These are phyloP conservation scores for Chloroceryle inda DNA, from an alignment of 2,797 vertebrate species.

Conservation along the genomic window DNA sequence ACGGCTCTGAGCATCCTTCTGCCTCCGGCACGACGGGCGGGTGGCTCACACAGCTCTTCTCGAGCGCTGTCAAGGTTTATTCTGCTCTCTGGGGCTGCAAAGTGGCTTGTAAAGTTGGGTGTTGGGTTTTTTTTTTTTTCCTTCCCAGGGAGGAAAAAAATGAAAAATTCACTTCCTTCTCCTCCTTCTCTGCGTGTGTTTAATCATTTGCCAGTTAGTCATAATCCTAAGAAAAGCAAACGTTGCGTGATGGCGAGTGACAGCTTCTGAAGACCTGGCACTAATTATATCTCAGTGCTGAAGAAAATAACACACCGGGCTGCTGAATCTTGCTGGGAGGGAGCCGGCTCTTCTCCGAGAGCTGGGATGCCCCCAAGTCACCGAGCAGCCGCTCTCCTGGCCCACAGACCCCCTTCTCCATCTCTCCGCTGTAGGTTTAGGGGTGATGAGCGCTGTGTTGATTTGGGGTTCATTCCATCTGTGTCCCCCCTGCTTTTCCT, in stretches of 20 bases:
- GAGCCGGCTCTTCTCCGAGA: neutral
- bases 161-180: neutral
- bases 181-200: neutral
- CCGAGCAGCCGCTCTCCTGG: neutral
- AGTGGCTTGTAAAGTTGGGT: neutral
- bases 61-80: accelerated
- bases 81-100: neutral
- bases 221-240: slow-evolving; percentile 2
- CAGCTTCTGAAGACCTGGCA: neutral
- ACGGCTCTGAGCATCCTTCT: neutral
- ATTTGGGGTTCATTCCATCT: neutral
- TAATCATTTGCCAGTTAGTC: neutral
- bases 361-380: neutral
- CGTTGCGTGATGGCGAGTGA: neutral
- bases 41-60: neutral
- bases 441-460: accelerated
- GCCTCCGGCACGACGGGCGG: accelerated
- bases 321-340: neutral
- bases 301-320: neutral
- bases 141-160: neutral
- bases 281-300: neutral
- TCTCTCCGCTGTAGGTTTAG: accelerated
- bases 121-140: neutral
- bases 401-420: neutral
- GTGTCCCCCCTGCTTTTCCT: neutral